Conservation (phyloP, 2,797 vertebrate species). For the Pampus argenteus region DNA sequence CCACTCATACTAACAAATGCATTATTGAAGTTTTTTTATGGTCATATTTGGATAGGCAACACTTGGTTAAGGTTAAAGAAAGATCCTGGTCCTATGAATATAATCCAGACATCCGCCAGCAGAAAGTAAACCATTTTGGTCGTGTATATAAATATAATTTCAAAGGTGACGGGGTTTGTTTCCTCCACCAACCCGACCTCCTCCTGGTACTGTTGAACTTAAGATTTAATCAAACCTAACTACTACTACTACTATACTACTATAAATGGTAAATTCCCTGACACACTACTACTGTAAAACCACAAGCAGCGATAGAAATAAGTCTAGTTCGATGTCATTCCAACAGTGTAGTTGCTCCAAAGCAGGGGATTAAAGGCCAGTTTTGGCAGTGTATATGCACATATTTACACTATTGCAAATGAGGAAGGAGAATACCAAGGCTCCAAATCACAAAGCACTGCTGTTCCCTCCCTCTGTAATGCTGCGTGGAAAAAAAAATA, state of each 20-base stretch:
- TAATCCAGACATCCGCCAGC: no score
- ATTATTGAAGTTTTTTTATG: no score
- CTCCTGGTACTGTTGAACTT: not conserved
- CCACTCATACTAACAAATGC: no score
- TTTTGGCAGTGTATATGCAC: not conserved
- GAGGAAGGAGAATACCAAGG: not conserved
- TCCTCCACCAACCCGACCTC: not conserved
- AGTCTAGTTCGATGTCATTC: not conserved
- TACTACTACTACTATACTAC: no score
- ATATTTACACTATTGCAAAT: not conserved
- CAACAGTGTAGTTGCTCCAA: not conserved
- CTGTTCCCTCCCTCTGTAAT: not conserved
- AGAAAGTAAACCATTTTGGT: no score
- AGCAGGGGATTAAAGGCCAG: not conserved
- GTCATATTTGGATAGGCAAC: no score
- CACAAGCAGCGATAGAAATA: not conserved
- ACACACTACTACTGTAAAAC: no score
- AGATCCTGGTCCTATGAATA: no score
- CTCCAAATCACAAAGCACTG: not conserved
- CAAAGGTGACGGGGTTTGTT: not conserved
- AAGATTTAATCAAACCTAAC: no score
- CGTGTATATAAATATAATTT: no score
- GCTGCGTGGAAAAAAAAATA: constrained; percentile 7
- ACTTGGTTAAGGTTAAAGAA: no score
- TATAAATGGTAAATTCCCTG: no score